These are phyloP conservation scores for Petromus typicus DNA, from an alignment of 2,113 vertebrate species.

Conservation along the genomic window DNA sequence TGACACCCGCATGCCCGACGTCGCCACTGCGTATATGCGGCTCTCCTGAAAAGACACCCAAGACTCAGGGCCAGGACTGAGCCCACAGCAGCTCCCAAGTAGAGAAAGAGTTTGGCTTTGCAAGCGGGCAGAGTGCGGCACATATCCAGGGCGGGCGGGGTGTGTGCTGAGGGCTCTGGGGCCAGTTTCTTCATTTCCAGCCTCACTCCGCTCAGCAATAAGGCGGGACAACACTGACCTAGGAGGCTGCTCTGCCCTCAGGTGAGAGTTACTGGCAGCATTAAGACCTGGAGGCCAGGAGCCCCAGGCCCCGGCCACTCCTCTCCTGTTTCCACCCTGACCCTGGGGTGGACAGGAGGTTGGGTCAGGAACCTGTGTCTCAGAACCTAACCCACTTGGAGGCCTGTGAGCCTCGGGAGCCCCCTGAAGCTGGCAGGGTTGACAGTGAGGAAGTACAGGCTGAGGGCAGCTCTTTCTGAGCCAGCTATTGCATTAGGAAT, in stretches of 20 bases:
- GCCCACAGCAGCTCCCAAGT: not conserved
- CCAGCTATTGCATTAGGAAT: not conserved
- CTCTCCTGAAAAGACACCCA: slow-evolving; percentile 90
- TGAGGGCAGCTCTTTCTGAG: not conserved
- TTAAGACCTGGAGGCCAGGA: not conserved
- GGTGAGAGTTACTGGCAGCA: not conserved
- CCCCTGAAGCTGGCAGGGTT: not conserved
- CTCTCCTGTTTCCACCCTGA: not conserved
- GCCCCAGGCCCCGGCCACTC: not conserved
- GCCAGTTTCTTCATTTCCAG: not conserved
- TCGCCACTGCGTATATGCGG: slow-evolving; percentile 97
- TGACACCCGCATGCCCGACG: slow-evolving; percentile 95
- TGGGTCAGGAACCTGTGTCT: not conserved
- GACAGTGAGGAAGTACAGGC: not conserved
- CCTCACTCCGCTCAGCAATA: not conserved
- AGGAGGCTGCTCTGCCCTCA: not conserved
- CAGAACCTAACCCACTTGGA: not conserved
- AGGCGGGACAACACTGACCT: not conserved
- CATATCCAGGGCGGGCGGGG: not conserved
- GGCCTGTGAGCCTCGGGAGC: not conserved
- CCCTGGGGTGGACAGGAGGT: not conserved
- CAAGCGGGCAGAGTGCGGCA: not conserved
- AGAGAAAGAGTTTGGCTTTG: not conserved
- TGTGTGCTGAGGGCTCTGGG: not conserved
- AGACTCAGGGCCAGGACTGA: not conserved